Evolutionary conservation across 2,113 vertebrate species (phyloP).

Genomic region (Raphicerus campestris): DNA sequence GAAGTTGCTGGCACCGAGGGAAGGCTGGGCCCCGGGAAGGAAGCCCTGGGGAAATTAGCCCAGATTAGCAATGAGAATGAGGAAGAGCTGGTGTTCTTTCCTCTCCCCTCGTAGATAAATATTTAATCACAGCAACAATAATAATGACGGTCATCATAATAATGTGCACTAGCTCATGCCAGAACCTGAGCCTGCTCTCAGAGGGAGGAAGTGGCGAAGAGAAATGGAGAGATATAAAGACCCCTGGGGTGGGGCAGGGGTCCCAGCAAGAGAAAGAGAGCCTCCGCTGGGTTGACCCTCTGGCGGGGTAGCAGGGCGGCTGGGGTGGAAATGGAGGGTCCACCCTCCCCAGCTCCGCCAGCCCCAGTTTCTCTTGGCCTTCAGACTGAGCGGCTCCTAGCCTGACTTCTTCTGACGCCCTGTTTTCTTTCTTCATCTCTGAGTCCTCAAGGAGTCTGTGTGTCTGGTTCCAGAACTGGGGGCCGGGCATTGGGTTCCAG

Average conservation of each 20-base stretch:
- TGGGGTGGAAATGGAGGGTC: background rate
- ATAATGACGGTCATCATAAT: constrained; percentile 22
- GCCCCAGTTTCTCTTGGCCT: background rate
- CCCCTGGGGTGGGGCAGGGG: background rate
- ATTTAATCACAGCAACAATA: constrained; percentile 70
- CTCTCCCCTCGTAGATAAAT: constrained; percentile 65
- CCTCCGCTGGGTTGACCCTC: background rate
- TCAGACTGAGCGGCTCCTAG: background rate
- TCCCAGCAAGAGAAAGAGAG: background rate
- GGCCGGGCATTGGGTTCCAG: background rate
- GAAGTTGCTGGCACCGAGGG: background rate
- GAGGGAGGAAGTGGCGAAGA: background rate
- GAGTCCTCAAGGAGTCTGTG: background rate
- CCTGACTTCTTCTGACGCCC: background rate
- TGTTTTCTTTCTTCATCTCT: background rate
- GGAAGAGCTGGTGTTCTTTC: constrained; percentile 59
- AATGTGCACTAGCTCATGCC: background rate
- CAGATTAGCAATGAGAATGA: constrained; percentile 64
- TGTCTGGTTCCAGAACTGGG: background rate
- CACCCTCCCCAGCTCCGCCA: background rate
- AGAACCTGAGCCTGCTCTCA: background rate
- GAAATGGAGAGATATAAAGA: background rate
- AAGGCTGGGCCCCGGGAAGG: background rate
- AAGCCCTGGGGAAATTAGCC: constrained; percentile 66
- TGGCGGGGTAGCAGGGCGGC: background rate